Percentiles rank a stretch among this genome's conserved stretches.
Conservation (phyloP, 1,140 invertebrate species). For the Dendrolimus punctatus region DNA sequence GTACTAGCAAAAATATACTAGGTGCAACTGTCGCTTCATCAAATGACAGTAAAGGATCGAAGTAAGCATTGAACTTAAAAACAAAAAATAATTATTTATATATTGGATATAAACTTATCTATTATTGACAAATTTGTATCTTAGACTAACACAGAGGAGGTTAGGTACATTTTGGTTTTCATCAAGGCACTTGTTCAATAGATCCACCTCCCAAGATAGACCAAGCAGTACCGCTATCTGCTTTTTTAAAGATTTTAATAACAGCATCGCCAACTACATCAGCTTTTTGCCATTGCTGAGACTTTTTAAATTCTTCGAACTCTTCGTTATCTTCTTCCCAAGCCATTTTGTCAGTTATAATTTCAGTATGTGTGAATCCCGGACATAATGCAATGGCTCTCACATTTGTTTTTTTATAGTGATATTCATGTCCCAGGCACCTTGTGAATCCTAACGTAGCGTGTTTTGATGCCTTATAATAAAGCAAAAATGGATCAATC, state of each 20-base stretch:
- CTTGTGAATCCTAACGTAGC: conserved; percentile 68
- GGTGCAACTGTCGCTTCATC: no score
- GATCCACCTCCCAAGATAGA: background rate
- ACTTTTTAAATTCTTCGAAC: background rate
- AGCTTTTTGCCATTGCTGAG: background rate
- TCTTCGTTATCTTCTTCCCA: background rate
- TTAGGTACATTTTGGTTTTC: no score
- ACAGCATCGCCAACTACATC: conserved; percentile 5
- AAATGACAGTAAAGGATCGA: no score
- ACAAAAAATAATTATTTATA: no score
- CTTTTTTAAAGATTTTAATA: conserved; percentile 1
- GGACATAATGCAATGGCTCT: conserved; percentile 67
- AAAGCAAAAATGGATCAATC: conserved; percentile 72
- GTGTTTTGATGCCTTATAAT: conserved; percentile 79
- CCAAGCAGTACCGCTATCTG: conserved; percentile 3
- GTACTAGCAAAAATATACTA: no score
- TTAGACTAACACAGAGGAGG: no score
- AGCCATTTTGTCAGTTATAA: background rate
- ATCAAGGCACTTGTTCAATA: background rate
- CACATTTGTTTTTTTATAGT: conserved; percentile 68
- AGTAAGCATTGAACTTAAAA: no score
- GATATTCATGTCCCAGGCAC: conserved; percentile 63
- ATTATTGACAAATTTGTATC: no score
- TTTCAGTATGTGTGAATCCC: conserved; percentile 38
- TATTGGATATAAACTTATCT: no score